These are phyloP conservation scores for Charadrius vociferus DNA, from an alignment of 2,113 vertebrate species.

Conservation along the genomic window DNA sequence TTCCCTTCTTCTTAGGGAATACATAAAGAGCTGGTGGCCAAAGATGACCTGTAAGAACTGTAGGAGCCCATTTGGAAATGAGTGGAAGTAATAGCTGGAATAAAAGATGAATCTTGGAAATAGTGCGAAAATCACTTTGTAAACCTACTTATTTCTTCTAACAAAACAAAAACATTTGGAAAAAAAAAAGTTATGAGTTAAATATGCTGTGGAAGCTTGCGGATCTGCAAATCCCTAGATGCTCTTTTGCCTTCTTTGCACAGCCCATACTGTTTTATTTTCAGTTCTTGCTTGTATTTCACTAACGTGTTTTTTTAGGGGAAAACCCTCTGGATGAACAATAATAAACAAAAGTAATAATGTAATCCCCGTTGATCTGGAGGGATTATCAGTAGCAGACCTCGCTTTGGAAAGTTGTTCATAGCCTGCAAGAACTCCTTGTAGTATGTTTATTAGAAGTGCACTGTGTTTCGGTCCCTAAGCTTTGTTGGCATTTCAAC, in stretches of 20 bases:
- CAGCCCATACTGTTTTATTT: background rate
- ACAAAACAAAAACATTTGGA: background rate
- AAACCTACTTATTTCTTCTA: background rate
- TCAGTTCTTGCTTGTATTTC: background rate
- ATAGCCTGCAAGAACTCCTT: background rate
- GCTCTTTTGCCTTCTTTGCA: background rate
- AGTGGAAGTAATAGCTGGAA: background rate
- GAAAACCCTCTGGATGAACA: background rate
- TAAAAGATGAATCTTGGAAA: background rate
- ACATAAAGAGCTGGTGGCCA: background rate
- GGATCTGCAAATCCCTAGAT: background rate
- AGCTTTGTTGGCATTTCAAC: background rate
- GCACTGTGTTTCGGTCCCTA: background rate
- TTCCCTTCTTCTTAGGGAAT: background rate
- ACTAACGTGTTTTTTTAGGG: background rate
- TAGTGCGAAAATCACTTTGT: background rate
- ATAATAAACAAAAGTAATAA: background rate
- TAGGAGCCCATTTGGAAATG: background rate
- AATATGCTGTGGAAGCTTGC: background rate
- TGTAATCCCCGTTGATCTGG: background rate
- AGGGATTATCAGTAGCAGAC: background rate
- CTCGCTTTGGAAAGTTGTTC: background rate
- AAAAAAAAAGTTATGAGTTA: background rate
- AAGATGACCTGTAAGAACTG: background rate
- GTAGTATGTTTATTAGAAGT: background rate